Evolutionary conservation across 2,113 vertebrate genomes (phyloP).

Genomic region (Cynoglossus semilaevis): DNA sequence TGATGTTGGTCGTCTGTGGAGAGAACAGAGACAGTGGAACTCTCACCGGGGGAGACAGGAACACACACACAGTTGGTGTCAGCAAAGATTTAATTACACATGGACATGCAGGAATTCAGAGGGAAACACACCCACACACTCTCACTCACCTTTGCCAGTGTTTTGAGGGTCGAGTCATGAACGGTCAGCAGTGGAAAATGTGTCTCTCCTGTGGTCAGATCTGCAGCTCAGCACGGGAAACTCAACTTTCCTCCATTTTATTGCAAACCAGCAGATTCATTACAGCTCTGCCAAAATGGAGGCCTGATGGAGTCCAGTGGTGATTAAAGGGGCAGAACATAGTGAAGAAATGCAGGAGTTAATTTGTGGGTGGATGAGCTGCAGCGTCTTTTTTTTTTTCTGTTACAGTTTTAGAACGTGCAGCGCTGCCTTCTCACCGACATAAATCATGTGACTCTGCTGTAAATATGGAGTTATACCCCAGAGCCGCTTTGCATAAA

Average conservation of each 20-base stretch:
- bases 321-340: slow-evolving; percentile 64
- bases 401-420: neutral
- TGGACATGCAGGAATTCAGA: slow-evolving; percentile 50
- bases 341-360: slow-evolving; percentile 2
- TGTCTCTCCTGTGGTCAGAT: slow-evolving; percentile 48
- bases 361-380: neutral
- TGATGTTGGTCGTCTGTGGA: slow-evolving; percentile 57
- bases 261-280: slow-evolving; percentile 68
- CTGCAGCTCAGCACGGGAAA: slow-evolving; percentile 48
- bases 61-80: slow-evolving; percentile 59
- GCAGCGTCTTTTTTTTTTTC: neutral
- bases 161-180: slow-evolving; percentile 44
- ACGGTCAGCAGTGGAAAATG: slow-evolving; percentile 53
- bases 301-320: slow-evolving; percentile 56
- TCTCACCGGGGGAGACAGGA: slow-evolving; percentile 50
- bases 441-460: too few relatives aligned
- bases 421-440: neutral
- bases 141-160: slow-evolving; percentile 31
- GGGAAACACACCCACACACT: slow-evolving; percentile 22
- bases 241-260: slow-evolving; percentile 75
- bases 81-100: slow-evolving; percentile 69
- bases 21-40: slow-evolving; percentile 30
- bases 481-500: too few relatives aligned
- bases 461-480: too few relatives aligned
- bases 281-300: slow-evolving; percentile 72